A percentile compares a stretch with the other conserved stretches of the same genome.
These are phyloP conservation scores for Clarias laeviceps DNA, from an alignment of 2,797 vertebrate genomes.

Conservation along the genomic window DNA sequence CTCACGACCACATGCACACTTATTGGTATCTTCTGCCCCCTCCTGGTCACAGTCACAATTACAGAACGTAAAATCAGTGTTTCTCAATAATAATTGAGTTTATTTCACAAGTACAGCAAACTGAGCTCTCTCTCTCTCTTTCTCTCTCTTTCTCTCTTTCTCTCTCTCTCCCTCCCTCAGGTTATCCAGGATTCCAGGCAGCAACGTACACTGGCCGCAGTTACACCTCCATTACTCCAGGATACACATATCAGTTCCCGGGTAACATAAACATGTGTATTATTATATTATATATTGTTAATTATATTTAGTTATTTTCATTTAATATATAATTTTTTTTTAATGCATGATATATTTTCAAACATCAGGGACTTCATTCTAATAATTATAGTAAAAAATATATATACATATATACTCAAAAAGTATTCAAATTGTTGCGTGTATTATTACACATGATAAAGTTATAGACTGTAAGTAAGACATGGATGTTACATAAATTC, in stretches of 20 bases:
- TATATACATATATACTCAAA: too few species aligned
- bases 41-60: not conserved
- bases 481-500: not conserved
- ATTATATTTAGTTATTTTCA: too few species aligned
- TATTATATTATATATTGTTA: not conserved
- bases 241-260: slow-evolving; percentile 98
- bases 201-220: slow-evolving; percentile 97
- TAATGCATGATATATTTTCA: not conserved
- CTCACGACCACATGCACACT: not conserved
- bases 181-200: slow-evolving; percentile 97
- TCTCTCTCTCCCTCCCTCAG: slow-evolving; percentile 64
- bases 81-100: not conserved
- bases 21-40: not conserved
- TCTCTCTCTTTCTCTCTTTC: not conserved
- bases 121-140: not conserved
- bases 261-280: slow-evolving; percentile 75
- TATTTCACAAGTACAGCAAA: not conserved
- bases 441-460: not conserved
- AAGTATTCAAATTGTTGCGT: not conserved
- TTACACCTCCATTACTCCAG: slow-evolving; percentile 95
- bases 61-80: not conserved
- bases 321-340: not conserved
- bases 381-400: not conserved
- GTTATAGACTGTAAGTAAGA: not conserved
- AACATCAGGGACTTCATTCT: not conserved